phyloP scores from a whole-genome alignment of 1,140 invertebrate species.

The Drosophila prosaltans region DNA sequence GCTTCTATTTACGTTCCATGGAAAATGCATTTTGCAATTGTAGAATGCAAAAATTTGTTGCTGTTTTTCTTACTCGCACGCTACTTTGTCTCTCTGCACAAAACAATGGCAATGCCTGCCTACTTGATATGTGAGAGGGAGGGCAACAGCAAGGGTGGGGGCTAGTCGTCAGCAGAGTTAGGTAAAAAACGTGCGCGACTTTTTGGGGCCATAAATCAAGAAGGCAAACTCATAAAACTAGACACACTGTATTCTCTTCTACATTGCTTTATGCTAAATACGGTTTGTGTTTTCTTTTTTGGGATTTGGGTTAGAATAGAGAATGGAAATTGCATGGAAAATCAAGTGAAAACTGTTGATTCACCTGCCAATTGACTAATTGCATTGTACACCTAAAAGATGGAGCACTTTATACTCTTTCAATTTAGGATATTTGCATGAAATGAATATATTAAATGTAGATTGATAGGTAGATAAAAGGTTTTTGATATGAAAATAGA shows the following conservation, averaged over 20 bases:
- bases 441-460: too few species aligned
- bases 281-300: neutral
- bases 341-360: constrained; percentile 4
- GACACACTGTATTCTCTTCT: neutral
- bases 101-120: constrained; percentile 53
- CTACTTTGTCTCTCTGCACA: constrained; percentile 68
- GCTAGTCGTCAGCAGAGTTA: neutral
- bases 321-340: neutral
- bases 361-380: constrained; percentile 9
- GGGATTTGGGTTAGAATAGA: constrained; percentile 3
- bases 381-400: neutral
- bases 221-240: constrained; percentile 33
- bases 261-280: constrained; percentile 5
- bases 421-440: neutral
- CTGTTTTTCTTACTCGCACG: constrained; percentile 50
- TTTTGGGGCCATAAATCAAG: constrained; percentile 73
- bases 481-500: too few species aligned
- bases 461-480: too few species aligned
- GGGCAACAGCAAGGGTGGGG: neutral
- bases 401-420: neutral
- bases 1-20: constrained; percentile 78
- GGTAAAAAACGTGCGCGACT: constrained; percentile 64
- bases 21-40: constrained; percentile 77
- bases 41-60: constrained; percentile 71
- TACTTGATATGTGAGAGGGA: neutral